Evolutionary conservation across 2,113 vertebrate genomes (phyloP).

Genomic region (Corvus moneduloides): DNA sequence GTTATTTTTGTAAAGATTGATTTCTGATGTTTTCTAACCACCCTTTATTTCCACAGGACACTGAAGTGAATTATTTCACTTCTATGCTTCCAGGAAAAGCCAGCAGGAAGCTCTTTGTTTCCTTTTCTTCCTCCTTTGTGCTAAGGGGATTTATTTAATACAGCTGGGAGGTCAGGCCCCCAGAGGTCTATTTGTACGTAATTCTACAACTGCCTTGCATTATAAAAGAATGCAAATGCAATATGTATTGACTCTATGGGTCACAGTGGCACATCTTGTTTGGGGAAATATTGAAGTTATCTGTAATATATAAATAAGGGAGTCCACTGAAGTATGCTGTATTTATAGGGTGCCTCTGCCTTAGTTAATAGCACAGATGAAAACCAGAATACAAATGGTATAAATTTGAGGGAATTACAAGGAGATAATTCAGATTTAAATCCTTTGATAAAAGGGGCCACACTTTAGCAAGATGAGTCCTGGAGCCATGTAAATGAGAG

Average conservation of each 20-base stretch:
- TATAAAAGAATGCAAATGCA: constrained; percentile 64
- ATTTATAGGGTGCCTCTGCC: not conserved
- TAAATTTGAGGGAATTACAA: not conserved
- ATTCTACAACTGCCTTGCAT: constrained; percentile 44
- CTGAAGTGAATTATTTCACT: constrained; percentile 12
- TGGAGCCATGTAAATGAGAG: not conserved
- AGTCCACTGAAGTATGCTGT: not conserved
- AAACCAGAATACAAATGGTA: not conserved
- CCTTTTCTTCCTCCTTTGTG: constrained; percentile 48
- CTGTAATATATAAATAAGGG: not conserved
- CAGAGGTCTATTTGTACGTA: constrained; percentile 17
- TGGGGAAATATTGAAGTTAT: constrained; percentile 16
- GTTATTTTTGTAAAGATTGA: not conserved
- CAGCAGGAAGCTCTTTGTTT: constrained; percentile 53
- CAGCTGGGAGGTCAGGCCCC: constrained; percentile 30
- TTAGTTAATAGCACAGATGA: not conserved
- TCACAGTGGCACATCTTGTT: not conserved
- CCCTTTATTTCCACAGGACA: not conserved
- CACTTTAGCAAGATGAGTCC: not conserved
- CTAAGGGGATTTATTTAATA: constrained; percentile 56
- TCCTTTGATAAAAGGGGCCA: not conserved
- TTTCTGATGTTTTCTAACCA: not conserved
- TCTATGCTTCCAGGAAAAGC: constrained; percentile 45
- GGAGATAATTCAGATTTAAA: not conserved
- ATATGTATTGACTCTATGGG: not conserved